Conservation (phyloP, 1,140 invertebrate genomes). For the Andrena cerasifolii region DNA sequence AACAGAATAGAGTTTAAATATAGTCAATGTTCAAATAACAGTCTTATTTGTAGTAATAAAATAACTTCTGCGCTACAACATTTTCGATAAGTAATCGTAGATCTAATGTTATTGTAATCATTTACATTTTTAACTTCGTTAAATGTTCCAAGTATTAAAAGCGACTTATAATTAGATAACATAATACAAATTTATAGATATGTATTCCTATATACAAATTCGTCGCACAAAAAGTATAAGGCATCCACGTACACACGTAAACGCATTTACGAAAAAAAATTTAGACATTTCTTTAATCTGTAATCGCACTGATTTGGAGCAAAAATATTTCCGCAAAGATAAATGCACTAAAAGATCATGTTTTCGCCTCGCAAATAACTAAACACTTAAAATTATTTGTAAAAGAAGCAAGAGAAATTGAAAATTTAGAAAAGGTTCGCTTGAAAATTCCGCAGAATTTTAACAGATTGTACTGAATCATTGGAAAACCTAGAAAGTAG, state of each 20-base stretch:
- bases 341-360: constrained; percentile 45
- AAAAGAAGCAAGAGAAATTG: neutral
- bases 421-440: neutral
- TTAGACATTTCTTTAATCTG: constrained; percentile 8
- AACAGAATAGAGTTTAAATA: constrained; percentile 41
- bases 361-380: constrained; percentile 1
- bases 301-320: too few species aligned
- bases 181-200: constrained; percentile 10
- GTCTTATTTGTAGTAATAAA: constrained; percentile 40
- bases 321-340: constrained; percentile 23
- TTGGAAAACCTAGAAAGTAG: neutral
- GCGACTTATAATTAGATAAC: constrained; percentile 10
- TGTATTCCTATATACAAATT: constrained; percentile 18
- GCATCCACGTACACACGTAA: neutral
- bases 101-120: constrained; percentile 22
- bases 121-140: constrained; percentile 20
- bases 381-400: neutral
- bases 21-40: constrained; percentile 34
- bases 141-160: constrained; percentile 22
- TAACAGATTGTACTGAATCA: constrained; percentile 15
- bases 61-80: constrained; percentile 25
- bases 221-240: constrained; percentile 8
- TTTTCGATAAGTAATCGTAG: constrained; percentile 22
- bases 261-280: neutral
- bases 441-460: constrained; percentile 25